phyloP scores from a whole-genome alignment of 53 echinoderm and acorn worm genomes.

The Antedon mediterranea region DNA sequence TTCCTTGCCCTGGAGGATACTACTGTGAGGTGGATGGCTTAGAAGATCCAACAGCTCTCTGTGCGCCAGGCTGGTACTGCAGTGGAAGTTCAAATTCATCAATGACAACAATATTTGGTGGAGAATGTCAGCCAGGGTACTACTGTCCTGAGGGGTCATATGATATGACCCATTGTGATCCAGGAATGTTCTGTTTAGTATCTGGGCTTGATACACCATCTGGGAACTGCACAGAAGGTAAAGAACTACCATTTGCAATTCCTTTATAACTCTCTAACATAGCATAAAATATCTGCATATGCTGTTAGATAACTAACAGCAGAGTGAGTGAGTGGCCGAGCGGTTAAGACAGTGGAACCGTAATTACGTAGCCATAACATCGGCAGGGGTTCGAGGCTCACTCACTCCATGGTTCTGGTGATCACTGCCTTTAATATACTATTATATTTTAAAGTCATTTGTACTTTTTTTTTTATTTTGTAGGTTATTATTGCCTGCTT shows the following conservation, averaged over 20 bases:
- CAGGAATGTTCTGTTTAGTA: slow-evolving; percentile 68
- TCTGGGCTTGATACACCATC: slow-evolving; percentile 56
- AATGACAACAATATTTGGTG: slow-evolving; percentile 44
- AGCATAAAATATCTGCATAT: too few relatives aligned
- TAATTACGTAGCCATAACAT: too few relatives aligned
- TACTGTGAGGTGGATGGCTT: slow-evolving; percentile 87
- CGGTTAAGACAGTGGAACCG: too few relatives aligned
- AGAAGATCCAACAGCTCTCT: slow-evolving; percentile 41
- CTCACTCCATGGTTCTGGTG: too few relatives aligned
- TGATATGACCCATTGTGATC: slow-evolving; percentile 44
- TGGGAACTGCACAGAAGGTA: slow-evolving; percentile 74
- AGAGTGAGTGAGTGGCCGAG: too few relatives aligned
- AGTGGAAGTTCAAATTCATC: slow-evolving; percentile 44
- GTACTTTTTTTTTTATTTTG: not conserved
- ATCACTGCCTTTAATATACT: too few relatives aligned
- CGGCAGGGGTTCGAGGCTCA: too few relatives aligned
- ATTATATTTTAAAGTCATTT: not conserved
- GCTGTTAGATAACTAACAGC: too few relatives aligned
- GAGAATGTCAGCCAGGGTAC: slow-evolving; percentile 68
- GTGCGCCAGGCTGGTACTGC: slow-evolving; percentile 89
- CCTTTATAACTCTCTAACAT: too few relatives aligned
- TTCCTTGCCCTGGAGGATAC: slow-evolving; percentile 59
- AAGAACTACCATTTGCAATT: not conserved
- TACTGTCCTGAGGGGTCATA: slow-evolving; percentile 80
- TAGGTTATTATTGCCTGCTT: slow-evolving; percentile 72